These are phyloP conservation scores for Aplysina aerophoba DNA, from an alignment of 37 sponge, comb jelly and placozoan species.

Conservation along the genomic window DNA sequence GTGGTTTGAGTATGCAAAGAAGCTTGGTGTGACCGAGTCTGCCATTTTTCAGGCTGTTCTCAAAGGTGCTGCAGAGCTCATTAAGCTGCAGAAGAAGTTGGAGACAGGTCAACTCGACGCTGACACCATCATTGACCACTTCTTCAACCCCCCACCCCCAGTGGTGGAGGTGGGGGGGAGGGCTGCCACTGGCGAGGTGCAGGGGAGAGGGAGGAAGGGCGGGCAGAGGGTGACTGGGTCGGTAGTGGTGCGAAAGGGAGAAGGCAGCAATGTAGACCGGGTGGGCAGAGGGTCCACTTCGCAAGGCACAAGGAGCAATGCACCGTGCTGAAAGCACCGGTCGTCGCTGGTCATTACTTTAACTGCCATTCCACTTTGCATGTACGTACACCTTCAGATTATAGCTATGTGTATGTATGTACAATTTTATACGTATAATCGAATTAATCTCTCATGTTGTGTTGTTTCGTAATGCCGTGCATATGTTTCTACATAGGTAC, in stretches of 20 bases:
- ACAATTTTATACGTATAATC: too few relatives aligned
- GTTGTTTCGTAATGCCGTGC: too few relatives aligned
- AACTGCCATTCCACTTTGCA: too few relatives aligned
- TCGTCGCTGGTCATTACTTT: too few relatives aligned
- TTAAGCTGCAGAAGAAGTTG: slow-evolving; percentile 9
- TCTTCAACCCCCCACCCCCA: slow-evolving; percentile 6
- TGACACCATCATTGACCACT: slow-evolving; percentile 1
- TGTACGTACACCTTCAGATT: too few relatives aligned
- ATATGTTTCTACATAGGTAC: too few relatives aligned
- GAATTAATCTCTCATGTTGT: too few relatives aligned
- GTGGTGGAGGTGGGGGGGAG: background rate
- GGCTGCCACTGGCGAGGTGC: background rate
- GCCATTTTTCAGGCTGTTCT: background rate
- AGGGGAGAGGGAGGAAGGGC: background rate
- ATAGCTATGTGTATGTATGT: too few relatives aligned
- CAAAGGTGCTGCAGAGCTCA: background rate
- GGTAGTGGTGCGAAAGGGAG: background rate
- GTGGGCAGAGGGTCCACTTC: background rate
- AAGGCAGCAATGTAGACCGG: background rate
- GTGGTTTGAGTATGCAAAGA: background rate
- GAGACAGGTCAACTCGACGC: background rate
- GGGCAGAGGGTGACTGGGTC: background rate
- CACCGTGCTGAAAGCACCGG: too few relatives aligned
- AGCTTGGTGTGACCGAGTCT: slow-evolving; percentile 26
- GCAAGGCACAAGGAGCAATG: background rate